Evolutionary conservation across 2,888 invertebrate genomes (phyloP).

Genomic region (Antheraea yamamai): DNA sequence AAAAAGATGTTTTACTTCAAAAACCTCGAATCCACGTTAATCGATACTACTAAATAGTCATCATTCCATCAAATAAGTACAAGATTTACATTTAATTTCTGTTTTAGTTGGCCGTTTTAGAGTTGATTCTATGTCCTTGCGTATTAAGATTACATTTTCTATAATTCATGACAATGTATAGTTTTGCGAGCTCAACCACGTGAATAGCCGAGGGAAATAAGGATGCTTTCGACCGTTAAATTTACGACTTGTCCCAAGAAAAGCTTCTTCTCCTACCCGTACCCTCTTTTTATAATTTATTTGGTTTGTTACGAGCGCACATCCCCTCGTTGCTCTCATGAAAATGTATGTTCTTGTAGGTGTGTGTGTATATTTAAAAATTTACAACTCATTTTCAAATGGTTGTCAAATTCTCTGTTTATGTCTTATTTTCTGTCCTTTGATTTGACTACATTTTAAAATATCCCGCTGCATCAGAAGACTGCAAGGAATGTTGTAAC

Average conservation of each 20-base stretch:
- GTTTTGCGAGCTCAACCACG: slow-evolving; percentile 69
- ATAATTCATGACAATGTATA: slow-evolving; percentile 66
- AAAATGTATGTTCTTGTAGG: slow-evolving; percentile 51
- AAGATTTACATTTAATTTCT: background rate
- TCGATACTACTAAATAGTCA: background rate
- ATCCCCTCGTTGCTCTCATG: slow-evolving; percentile 50
- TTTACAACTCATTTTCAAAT: slow-evolving; percentile 37
- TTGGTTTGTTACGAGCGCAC: slow-evolving; percentile 69
- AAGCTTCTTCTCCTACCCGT: slow-evolving; percentile 68
- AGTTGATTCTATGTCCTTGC: slow-evolving; percentile 19
- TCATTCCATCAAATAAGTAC: background rate
- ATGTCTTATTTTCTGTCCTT: slow-evolving; percentile 15
- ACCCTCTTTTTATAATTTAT: slow-evolving; percentile 80
- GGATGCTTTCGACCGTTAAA: slow-evolving; percentile 77
- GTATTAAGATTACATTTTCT: slow-evolving; percentile 49
- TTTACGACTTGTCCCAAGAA: slow-evolving; percentile 78
- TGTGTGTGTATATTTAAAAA: slow-evolving; percentile 44
- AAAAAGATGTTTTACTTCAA: too few relatives aligned
- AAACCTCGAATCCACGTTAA: background rate
- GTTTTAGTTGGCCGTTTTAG: background rate
- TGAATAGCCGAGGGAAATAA: slow-evolving; percentile 74
- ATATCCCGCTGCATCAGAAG: slow-evolving; percentile 33
- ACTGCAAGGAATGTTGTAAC: slow-evolving; percentile 35
- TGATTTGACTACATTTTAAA: slow-evolving; percentile 24
- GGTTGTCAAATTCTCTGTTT: slow-evolving; percentile 25